Base-by-base conservation (phyloP, 2,888 invertebrate genomes). In the Pomacea canaliculata region DNA sequence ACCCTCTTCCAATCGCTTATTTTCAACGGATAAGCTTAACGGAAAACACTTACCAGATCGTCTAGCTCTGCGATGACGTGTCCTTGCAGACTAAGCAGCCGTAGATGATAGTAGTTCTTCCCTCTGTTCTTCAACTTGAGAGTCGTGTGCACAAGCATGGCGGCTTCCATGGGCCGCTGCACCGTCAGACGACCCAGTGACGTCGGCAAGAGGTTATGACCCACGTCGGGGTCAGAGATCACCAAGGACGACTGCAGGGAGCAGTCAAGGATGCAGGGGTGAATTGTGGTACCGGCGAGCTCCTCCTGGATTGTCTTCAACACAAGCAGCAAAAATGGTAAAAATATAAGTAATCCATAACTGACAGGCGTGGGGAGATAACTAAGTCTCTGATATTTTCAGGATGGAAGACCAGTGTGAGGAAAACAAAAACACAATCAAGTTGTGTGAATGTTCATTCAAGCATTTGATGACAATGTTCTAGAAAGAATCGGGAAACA, bases 61-160 rank as follows among this genome's bases (percentile, higher is more conserved):
- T 80, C 71, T 18, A 85, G 65, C 65, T 85, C 82, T 18, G 82
- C 82, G n/a, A 86, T 77, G 18, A 85, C 79, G 16, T 77, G 70
- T 0, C 86, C 85, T 62, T 79, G 79, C 5, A 60, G 56, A 37
- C 80, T 78, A 0, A 83, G 59, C 19, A 86, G 76, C 13, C 81
- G 63, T 3, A 81, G 75, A 76, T 83, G 83, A 69, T 79, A 83
- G 62, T 78, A 72, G 18, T 76, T 76, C 27, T 60, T 51, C 37
- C 70, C 67, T 19, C 48, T 16, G 49, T 68, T 71, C 13, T 66
- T 48, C 19, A 76, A 18, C 78, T 79, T 66, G 27, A 72, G 23
- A 49, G 70, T 74, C 71, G 81, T 75, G 70, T 82, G 79, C 27
- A 77, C 78, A 71, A 71, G 77, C 84, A 84, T 84, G 9, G 76